Evolutionary conservation across 30 jellyfish, hydroid and myxozoan species (phyloP).

Genomic region (Phacellophora camtschatica): DNA sequence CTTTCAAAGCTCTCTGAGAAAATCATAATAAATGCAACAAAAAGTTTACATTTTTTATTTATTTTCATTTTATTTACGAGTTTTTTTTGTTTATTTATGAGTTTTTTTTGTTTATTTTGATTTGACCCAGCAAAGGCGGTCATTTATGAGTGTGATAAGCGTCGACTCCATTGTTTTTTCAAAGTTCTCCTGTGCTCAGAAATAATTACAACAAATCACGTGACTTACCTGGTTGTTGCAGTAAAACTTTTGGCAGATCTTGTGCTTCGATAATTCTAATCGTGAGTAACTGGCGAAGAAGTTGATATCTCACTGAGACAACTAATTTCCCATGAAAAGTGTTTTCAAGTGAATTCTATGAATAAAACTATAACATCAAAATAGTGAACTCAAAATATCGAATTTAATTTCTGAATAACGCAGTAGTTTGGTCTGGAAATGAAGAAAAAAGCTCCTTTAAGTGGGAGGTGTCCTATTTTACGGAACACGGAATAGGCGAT

Average conservation of each 20-base stretch:
- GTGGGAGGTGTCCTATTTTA: too few relatives aligned
- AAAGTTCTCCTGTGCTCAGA: background rate
- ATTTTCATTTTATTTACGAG: too few relatives aligned
- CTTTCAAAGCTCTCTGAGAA: too few relatives aligned
- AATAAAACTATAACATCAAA: background rate
- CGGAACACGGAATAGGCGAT: too few relatives aligned
- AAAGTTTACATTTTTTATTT: too few relatives aligned
- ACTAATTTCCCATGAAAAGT: constrained; percentile 7
- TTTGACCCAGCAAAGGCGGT: background rate
- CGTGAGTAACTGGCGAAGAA: constrained; percentile 56
- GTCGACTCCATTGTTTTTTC: too few relatives aligned
- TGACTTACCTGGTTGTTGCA: constrained; percentile 78
- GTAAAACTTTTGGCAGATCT: constrained; percentile 48
- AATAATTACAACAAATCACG: background rate
- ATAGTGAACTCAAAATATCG: too few relatives aligned
- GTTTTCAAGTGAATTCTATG: constrained; percentile 8
- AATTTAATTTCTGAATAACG: too few relatives aligned
- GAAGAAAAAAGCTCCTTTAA: too few relatives aligned
- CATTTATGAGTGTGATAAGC: too few relatives aligned
- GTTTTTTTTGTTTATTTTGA: background rate
- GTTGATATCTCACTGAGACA: constrained; percentile 59
- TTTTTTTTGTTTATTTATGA: background rate
- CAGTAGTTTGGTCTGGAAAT: too few relatives aligned
- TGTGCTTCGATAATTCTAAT: constrained; percentile 63
- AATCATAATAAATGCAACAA: too few relatives aligned